Conservation (phyloP, 1,140 invertebrate species). For the Himalopsyche phryganea region DNA sequence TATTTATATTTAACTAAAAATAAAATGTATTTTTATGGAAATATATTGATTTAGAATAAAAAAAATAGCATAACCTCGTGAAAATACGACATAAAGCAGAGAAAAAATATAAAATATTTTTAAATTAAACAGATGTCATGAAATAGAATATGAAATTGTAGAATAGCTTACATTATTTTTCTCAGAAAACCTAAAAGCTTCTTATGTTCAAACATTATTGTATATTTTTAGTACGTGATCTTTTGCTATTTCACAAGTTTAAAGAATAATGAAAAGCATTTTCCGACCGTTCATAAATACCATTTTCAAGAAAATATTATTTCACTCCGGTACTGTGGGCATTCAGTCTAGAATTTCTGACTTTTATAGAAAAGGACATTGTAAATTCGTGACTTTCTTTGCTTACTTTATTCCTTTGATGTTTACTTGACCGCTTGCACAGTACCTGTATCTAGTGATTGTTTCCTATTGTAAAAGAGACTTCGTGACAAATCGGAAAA, state of each 20-base stretch:
- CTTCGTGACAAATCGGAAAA: conserved; percentile 21
- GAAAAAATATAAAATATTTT: too few relatives aligned
- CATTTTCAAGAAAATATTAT: background rate
- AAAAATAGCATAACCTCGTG: too few relatives aligned
- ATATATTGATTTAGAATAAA: too few relatives aligned
- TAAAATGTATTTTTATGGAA: too few relatives aligned
- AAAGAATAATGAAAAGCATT: conserved; percentile 18
- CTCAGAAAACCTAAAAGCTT: too few relatives aligned
- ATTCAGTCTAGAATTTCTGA: conserved; percentile 5
- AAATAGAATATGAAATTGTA: too few relatives aligned
- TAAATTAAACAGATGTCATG: too few relatives aligned
- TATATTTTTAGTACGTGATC: conserved; percentile 11
- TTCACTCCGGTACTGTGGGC: conserved; percentile 1
- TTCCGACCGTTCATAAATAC: conserved; percentile 8
- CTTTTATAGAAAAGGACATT: conserved; percentile 5
- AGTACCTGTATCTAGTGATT: background rate
- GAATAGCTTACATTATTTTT: too few relatives aligned
- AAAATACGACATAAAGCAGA: too few relatives aligned
- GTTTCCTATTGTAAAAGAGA: background rate
- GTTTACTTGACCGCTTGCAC: background rate
- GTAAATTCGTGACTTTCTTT: conserved; percentile 23
- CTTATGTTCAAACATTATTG: too few relatives aligned
- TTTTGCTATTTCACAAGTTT: conserved; percentile 6
- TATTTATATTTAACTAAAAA: too few relatives aligned
- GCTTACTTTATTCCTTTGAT: conserved; percentile 10